Evolutionary conservation across 2,888 invertebrate genomes (phyloP), one percentile per base, ranked within the genome.

Genomic region (Caenorhabditis sulstoni): DNA sequence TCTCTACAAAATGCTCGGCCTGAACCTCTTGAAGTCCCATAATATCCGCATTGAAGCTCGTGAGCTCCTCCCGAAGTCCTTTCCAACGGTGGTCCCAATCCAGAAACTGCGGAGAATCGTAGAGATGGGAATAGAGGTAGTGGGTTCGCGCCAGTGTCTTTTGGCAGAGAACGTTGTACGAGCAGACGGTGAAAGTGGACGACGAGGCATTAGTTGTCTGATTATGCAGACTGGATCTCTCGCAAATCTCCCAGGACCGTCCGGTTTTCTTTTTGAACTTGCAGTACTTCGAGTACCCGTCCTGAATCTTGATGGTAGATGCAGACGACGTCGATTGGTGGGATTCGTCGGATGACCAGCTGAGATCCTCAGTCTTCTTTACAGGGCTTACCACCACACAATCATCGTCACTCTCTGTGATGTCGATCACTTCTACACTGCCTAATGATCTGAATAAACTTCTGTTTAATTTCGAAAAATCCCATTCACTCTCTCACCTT

Each of bases 1-100:
- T 35, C 8, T 52, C 18, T 0, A 47, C 14, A 44, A 52, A 78
- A 55, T 78, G 71, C 45, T 79, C 74, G n/a, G 22, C 53, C 37
- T 79, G 74, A 20, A 89, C 88, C 61, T 90, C 90, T 64, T 90
- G 90, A 14, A 90, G 79, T 11, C 87, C 87, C 37, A 86, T 79
- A 37, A 90, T 74, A 65, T 90, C 90, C 8, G 88, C 85, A 22
- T 73, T 29, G 22, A 84, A 59, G n/a, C 29, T 50, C 12, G 49
- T 50, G 9, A 90, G 57, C 23, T 89, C 87, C 14, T 64, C 23
- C 9, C 47, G 29, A 37, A 90, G 61, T 2, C 75, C 67, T 1
- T 59, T 39, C 83, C 82, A 85, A 29, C 88, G 81, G 58, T 81
- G 22, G 1, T 71, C 47, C 89, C 88, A 88, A 1, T 71, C 57